A percentile compares a stretch with the other conserved stretches of the same genome.
These are phyloP conservation scores for Alosa alosa DNA, from an alignment of 2,113 vertebrate species.

Conservation along the genomic window DNA sequence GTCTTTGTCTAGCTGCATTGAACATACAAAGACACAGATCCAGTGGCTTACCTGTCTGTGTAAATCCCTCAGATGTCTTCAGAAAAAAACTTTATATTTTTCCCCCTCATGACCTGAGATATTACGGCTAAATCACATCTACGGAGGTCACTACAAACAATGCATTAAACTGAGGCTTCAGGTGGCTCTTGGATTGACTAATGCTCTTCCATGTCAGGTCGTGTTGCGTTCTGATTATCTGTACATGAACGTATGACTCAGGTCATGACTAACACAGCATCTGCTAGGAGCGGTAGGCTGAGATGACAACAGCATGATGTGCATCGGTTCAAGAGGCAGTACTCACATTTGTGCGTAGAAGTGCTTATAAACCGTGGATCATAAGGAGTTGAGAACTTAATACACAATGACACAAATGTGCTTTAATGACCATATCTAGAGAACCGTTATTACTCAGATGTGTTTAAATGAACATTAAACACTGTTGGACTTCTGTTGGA, in stretches of 20 bases:
- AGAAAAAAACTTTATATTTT: background rate
- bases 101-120: background rate
- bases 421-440: no score
- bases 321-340: no score
- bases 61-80: background rate
- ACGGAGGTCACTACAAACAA: background rate
- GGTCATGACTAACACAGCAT: background rate
- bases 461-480: no score
- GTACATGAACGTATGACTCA: background rate
- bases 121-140: background rate
- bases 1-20: background rate
- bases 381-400: no score
- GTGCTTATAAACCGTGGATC: no score
- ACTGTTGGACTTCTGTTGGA: no score
- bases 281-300: background rate
- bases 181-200: background rate
- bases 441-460: no score
- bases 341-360: no score
- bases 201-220: background rate
- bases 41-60: background rate
- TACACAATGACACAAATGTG: no score
- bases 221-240: background rate
- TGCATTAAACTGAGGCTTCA: background rate
- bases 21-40: background rate
- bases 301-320: background rate